These are phyloP conservation scores for Vicugna pacos DNA, from an alignment of 2,113 vertebrate species.

Conservation along the genomic window DNA sequence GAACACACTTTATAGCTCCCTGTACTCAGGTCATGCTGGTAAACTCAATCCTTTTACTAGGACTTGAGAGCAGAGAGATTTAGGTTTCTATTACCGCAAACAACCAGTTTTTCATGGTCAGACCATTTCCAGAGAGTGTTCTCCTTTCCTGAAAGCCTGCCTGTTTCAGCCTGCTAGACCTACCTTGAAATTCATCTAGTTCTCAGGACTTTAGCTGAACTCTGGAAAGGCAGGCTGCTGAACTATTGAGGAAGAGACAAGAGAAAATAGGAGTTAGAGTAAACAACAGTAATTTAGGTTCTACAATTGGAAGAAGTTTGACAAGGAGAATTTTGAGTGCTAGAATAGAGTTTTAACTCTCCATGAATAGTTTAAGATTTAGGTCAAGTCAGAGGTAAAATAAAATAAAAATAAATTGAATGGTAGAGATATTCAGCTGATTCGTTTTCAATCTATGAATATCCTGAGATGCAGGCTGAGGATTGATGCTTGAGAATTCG, in stretches of 20 bases:
- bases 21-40: not conserved
- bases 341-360: constrained; percentile 42
- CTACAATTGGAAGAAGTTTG: not conserved
- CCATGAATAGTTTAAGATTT: not conserved
- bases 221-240: not conserved
- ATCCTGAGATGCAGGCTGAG: not conserved
- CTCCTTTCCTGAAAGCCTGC: not conserved
- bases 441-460: not conserved
- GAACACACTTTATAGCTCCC: not conserved
- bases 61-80: not conserved
- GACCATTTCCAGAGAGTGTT: not conserved
- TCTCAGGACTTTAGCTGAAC: not conserved
- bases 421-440: not conserved
- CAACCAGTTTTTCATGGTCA: not conserved
- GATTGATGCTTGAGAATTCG: not conserved
- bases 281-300: not conserved
- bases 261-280: not conserved
- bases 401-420: constrained; percentile 13
- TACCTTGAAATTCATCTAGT: not conserved
- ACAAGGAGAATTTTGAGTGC: constrained; percentile 17
- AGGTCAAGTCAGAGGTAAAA: not conserved
- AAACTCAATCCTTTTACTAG: not conserved
- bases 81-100: not conserved
- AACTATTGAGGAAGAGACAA: not conserved
- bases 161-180: not conserved